phyloP scores from a whole-genome alignment of 2,797 vertebrate genomes.

The Xerus rutilus region DNA sequence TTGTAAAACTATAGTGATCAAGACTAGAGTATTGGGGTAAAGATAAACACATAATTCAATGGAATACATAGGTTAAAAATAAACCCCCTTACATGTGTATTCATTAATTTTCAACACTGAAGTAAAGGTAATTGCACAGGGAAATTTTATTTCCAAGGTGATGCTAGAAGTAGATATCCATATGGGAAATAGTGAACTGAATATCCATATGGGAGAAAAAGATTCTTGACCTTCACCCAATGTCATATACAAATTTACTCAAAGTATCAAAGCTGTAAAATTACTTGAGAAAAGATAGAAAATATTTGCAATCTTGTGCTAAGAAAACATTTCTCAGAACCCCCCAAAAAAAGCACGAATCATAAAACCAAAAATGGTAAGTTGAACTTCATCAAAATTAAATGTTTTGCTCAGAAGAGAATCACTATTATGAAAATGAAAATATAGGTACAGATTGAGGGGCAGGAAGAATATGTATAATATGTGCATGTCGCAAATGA shows the following conservation, averaged over 20 bases:
- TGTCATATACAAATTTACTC: neutral
- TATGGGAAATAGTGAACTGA: neutral
- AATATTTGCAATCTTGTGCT: neutral
- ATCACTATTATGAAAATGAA: slow-evolving; percentile 8
- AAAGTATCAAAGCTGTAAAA: neutral
- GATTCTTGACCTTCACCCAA: neutral
- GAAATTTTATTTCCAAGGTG: neutral
- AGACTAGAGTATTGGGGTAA: neutral
- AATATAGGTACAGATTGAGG: neutral
- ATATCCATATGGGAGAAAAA: neutral
- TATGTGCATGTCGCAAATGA: neutral
- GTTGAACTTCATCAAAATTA: neutral
- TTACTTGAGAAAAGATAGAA: slow-evolving; percentile 3
- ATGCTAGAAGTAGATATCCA: neutral
- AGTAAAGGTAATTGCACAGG: neutral
- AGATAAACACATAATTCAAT: neutral
- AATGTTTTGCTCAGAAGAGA: neutral
- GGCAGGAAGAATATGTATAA: neutral
- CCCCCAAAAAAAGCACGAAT: neutral
- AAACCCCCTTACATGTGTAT: neutral
- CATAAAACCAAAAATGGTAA: neutral
- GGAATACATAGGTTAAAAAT: neutral
- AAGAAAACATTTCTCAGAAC: neutral
- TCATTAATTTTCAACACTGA: slow-evolving; percentile 6
- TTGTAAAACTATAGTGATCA: neutral